Percentiles rank a stretch among this genome's conserved stretches.
phyloP scores from a whole-genome alignment of 1,140 invertebrate species.

The Spodoptera frugiperda region DNA sequence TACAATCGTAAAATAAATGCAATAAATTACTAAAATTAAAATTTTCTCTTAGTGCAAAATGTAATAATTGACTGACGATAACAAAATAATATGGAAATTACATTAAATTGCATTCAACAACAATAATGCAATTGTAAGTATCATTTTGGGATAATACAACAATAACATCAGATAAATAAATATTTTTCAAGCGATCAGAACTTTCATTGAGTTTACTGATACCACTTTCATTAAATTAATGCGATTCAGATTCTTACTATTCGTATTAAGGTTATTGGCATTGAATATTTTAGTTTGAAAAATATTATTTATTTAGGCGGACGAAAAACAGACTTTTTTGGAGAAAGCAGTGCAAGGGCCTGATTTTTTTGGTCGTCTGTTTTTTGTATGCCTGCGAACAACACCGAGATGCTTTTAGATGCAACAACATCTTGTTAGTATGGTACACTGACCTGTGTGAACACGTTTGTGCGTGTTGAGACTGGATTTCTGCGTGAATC shows the following conservation, averaged over 20 bases:
- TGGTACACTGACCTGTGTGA: slow-evolving; percentile 88
- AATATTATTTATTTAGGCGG: slow-evolving; percentile 47
- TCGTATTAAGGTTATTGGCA: neutral
- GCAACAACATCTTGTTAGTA: slow-evolving; percentile 30
- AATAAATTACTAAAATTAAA: neutral
- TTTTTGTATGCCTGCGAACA: slow-evolving; percentile 41
- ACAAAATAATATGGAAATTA: slow-evolving; percentile 54
- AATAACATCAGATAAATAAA: slow-evolving; percentile 35
- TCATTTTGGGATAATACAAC: slow-evolving; percentile 22
- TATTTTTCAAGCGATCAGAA: slow-evolving; percentile 38
- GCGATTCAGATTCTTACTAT: neutral
- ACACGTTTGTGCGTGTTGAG: slow-evolving; percentile 92
- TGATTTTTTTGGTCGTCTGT: slow-evolving; percentile 18
- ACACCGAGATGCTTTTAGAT: slow-evolving; percentile 42
- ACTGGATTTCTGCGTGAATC: slow-evolving; percentile 90
- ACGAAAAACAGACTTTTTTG: slow-evolving; percentile 35
- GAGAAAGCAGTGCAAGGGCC: neutral
- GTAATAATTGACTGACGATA: slow-evolving; percentile 15
- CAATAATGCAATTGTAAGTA: slow-evolving; percentile 28
- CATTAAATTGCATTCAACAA: slow-evolving; percentile 46
- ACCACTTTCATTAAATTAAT: neutral
- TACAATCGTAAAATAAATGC: neutral
- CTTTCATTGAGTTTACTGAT: neutral
- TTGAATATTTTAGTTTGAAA: slow-evolving; percentile 31
- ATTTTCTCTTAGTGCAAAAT: slow-evolving; percentile 6